Conservation (phyloP, 2,888 invertebrate genomes). For the Resseliella maxima region DNA sequence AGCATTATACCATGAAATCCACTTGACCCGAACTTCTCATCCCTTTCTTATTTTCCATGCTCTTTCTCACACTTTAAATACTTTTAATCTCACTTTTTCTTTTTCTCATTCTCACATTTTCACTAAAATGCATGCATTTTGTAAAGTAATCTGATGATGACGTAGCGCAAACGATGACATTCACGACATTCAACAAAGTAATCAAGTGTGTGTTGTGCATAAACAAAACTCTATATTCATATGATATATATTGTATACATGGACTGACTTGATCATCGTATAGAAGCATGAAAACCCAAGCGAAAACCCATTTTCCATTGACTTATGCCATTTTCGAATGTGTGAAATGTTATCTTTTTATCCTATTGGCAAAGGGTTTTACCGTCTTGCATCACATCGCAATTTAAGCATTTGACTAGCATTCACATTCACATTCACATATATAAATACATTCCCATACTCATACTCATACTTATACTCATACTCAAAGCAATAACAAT, state of each 20-base stretch:
- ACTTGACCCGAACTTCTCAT: constrained; percentile 49
- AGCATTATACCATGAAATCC: constrained; percentile 55
- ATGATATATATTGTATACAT: too few species aligned
- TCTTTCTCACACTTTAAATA: too few species aligned
- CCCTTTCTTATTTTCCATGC: too few species aligned
- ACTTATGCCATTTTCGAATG: constrained; percentile 29
- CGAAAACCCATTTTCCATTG: not conserved
- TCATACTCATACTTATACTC: not conserved
- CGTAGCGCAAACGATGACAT: constrained; percentile 25
- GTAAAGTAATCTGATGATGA: constrained; percentile 46
- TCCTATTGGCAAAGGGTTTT: constrained; percentile 40
- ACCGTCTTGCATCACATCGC: not conserved
- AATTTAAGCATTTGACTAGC: not conserved
- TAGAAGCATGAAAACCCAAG: not conserved
- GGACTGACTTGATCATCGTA: not conserved
- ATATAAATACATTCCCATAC: not conserved
- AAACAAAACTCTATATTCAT: not conserved
- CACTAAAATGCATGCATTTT: not conserved
- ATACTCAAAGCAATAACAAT: not conserved
- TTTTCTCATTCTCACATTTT: not conserved
- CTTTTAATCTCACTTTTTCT: too few species aligned
- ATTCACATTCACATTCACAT: not conserved
- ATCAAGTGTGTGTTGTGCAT: not conserved
- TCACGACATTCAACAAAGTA: constrained; percentile 33
- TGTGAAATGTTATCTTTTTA: constrained; percentile 48